Percentiles rank a stretch among this genome's conserved stretches.
Conservation (phyloP, 64 coral and sea anemone species). For the Porites australiensis region DNA sequence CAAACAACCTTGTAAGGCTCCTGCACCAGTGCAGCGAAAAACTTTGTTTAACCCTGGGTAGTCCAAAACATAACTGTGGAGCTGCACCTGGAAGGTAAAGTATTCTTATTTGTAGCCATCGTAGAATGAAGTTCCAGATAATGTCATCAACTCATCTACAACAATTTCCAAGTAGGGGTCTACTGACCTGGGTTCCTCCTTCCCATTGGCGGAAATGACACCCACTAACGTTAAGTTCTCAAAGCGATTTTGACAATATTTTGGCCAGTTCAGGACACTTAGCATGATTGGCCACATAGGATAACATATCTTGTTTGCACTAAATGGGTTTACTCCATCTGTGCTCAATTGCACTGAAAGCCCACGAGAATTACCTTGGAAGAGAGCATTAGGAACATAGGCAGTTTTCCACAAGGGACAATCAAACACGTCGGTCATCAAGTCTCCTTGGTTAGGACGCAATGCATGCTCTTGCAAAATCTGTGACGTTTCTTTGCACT, state of each 20-base stretch:
- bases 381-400: neutral
- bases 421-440: slow-evolving; percentile 37
- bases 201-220: neutral
- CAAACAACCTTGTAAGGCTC: slow-evolving; percentile 62
- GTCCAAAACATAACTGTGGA: slow-evolving; percentile 23
- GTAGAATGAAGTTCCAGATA: slow-evolving; percentile 5
- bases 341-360: slow-evolving; percentile 16
- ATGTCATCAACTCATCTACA: neutral
- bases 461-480: neutral
- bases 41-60: slow-evolving; percentile 38
- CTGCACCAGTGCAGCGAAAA: slow-evolving; percentile 44
- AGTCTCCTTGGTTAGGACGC: neutral
- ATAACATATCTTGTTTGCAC: slow-evolving; percentile 32
- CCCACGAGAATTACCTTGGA: neutral
- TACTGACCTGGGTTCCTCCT: neutral
- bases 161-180: neutral
- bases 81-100: slow-evolving; percentile 4
- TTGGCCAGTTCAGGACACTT: slow-evolving; percentile 10
- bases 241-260: slow-evolving; percentile 15
- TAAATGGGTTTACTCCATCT: slow-evolving; percentile 63
- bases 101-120: slow-evolving; percentile 18
- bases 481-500: neutral
- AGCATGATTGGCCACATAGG: slow-evolving; percentile 64
- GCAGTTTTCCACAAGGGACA: slow-evolving; percentile 25
- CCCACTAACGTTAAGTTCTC: slow-evolving; percentile 38